Conservation (phyloP, 1,140 invertebrate genomes). For the Diploscapter pachys region DNA sequence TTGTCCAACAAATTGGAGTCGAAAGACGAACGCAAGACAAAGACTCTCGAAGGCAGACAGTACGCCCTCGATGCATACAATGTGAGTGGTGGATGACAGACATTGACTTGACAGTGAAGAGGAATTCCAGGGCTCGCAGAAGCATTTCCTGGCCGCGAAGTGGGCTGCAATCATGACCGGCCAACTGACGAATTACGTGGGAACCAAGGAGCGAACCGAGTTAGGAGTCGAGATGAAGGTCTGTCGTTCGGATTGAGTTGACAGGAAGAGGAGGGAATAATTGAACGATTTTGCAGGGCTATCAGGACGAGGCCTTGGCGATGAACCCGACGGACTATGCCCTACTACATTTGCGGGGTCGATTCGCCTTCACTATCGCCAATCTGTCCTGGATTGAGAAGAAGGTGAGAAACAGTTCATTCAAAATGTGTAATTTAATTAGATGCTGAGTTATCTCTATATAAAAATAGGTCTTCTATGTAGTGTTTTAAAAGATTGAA, state of each 20-base stretch:
- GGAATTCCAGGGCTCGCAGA: not conserved
- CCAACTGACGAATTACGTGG: slow-evolving; percentile 46
- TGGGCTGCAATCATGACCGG: slow-evolving; percentile 48
- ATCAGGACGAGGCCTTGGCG: slow-evolving; percentile 60
- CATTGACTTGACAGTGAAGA: slow-evolving; percentile 20
- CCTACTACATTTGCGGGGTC: slow-evolving; percentile 59
- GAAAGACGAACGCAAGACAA: slow-evolving; percentile 4
- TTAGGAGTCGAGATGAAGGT: slow-evolving; percentile 59
- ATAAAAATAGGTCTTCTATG: too few species aligned
- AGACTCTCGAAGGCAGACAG: not conserved
- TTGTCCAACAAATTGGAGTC: not conserved
- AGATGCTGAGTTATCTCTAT: too few species aligned
- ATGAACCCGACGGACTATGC: slow-evolving; percentile 59
- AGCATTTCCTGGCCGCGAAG: slow-evolving; percentile 31
- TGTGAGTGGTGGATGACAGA: not conserved
- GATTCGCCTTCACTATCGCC: slow-evolving; percentile 59
- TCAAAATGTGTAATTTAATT: too few species aligned
- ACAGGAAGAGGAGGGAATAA: not conserved
- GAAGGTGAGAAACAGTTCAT: slow-evolving; percentile 37
- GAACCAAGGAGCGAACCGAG: slow-evolving; percentile 61
- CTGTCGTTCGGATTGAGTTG: not conserved
- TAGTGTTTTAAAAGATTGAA: too few species aligned
- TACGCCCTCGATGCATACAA: not conserved
- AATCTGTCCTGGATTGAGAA: slow-evolving; percentile 60
- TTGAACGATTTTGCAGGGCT: slow-evolving; percentile 44